phyloP scores from a whole-genome alignment of 2,113 vertebrate genomes.

The Nothocercus julius region DNA sequence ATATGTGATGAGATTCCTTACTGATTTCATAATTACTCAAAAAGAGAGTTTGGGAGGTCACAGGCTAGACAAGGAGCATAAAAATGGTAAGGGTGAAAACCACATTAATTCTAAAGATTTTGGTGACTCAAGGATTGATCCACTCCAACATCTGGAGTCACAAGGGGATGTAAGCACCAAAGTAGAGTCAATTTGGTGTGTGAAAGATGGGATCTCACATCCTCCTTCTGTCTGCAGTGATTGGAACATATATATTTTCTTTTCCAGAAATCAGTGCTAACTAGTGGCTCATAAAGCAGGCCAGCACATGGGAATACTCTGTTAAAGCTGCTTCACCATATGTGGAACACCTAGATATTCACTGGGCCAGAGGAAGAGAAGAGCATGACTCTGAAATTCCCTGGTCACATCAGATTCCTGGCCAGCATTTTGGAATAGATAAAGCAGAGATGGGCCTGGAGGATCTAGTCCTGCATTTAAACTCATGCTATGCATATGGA shows the following conservation, averaged over 20 bases:
- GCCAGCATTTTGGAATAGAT: neutral
- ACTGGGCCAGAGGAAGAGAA: neutral
- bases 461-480: neutral
- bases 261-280: slow-evolving; percentile 5
- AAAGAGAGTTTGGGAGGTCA: neutral
- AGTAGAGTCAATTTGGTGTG: neutral
- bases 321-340: neutral
- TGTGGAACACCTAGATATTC: neutral
- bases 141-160: neutral
- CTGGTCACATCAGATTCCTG: neutral
- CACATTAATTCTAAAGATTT: neutral
- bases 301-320: neutral
- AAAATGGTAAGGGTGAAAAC: neutral
- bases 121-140: neutral
- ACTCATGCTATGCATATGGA: neutral
- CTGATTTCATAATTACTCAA: neutral
- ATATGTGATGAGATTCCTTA: neutral
- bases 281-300: neutral
- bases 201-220: neutral
- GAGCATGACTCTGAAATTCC: neutral
- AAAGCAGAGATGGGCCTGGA: neutral
- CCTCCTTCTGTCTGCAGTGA: slow-evolving; percentile 20
- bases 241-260: neutral
- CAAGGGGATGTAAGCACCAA: neutral
- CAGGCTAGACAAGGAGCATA: neutral